Base-by-base conservation (phyloP, 2,888 invertebrate species). In the Gisinianus flammeolus region DNA sequence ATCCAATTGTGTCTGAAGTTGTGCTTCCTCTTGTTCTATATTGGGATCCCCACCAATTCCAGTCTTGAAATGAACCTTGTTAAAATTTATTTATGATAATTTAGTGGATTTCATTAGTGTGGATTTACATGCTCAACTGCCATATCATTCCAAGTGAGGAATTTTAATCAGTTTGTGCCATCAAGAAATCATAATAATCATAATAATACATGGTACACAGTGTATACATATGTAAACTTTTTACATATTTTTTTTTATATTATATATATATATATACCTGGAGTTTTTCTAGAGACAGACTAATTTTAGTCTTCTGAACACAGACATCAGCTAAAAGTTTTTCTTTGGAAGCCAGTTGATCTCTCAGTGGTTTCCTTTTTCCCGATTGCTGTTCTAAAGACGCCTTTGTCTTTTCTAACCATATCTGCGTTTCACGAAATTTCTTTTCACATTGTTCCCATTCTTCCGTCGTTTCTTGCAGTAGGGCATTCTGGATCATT, bases 391-490 rank as follows among this genome's bases (percentile, higher is more conserved):
- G 91, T 78, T 94, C 95, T 68, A 96, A 87, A 71, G 91, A 90
- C 83, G 91, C 91, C 83, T 91, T 90, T 10, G 95, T 92, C 86
- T 95, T 95, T 80, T 96, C 96, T 85, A 96, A 91, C 96, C 96
- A 97, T 83, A 90, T 90, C 80, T 92, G 92, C 67, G 94, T 94
- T 85, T 97, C 96, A 87, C 94, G 94, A 87, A 97, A 91, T 87
- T 97, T 97, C 87, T 91, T 93, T 88, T 97, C 96, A 88, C 96
- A 97, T 87, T 97, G 94, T 87, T 96, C 96, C 95, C 97, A 97
- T 89, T 97, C 96, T 87, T 96, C 96, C 69, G 94, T 93, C 74
- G 95, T 92, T 88, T 97, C 97, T 90, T 94, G 94, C 79, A 97
- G 90, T 84, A 95, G 88, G 67, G 94, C 93, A 86, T 93, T 93